Percentiles rank a stretch among this genome's conserved stretches.
Evolutionary conservation across 1,140 invertebrate species (phyloP).

Genomic region (Zeugodacus cucurbitae): DNA sequence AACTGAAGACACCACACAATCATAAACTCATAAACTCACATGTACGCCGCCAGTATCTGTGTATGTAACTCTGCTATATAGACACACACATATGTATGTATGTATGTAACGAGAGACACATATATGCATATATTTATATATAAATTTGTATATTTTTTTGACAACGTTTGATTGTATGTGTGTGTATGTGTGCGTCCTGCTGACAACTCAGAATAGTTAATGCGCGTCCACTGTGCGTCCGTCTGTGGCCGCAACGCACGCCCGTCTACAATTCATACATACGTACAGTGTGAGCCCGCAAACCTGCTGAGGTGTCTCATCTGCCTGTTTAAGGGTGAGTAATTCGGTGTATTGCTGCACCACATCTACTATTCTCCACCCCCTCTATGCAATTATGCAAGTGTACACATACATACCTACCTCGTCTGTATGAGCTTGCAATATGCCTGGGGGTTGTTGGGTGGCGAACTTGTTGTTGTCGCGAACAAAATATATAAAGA

Average conservation of each 20-base stretch:
- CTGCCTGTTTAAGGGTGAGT: conserved; percentile 46
- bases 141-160: background rate
- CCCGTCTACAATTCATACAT: conserved; percentile 36
- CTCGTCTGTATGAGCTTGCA: background rate
- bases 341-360: conserved; percentile 40
- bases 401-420: too few relatives aligned
- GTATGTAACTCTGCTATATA: background rate
- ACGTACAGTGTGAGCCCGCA: conserved; percentile 31
- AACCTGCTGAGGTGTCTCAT: conserved; percentile 54
- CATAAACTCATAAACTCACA: too few relatives aligned
- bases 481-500: background rate
- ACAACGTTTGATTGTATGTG: background rate
- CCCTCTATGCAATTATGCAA: background rate
- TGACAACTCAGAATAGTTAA: conserved; percentile 45
- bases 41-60: too few relatives aligned
- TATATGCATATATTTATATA: background rate
- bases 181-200: conserved; percentile 40
- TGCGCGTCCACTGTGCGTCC: conserved; percentile 26
- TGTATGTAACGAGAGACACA: background rate
- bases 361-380: background rate
- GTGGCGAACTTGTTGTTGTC: background rate
- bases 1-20: background rate
- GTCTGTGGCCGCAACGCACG: conserved; percentile 40
- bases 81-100: background rate
- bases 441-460: background rate